These are phyloP conservation scores for Heliconius ismenius DNA, from an alignment of 2,888 invertebrate genomes.

Conservation along the genomic window DNA sequence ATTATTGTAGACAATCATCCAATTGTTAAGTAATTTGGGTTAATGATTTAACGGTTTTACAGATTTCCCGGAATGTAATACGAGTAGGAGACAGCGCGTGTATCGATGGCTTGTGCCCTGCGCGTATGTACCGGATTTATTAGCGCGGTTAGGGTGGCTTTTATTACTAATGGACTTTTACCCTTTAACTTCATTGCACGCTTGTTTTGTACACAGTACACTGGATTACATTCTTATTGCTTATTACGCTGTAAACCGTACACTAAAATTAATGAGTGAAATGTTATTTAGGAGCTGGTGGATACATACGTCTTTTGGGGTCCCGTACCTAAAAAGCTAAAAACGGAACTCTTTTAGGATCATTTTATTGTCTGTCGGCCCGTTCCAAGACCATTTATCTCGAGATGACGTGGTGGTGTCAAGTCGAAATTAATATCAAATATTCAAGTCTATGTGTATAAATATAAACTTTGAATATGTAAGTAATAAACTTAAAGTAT, in stretches of 20 bases:
- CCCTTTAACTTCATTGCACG: constrained; percentile 55
- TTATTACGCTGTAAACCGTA: neutral
- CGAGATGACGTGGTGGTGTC: no score
- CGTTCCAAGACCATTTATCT: no score
- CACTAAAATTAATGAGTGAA: neutral
- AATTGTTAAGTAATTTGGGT: constrained; percentile 62
- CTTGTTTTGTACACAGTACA: constrained; percentile 44
- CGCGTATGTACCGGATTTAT: constrained; percentile 57
- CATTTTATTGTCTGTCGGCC: no score
- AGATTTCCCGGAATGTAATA: constrained; percentile 58
- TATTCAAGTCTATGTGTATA: no score
- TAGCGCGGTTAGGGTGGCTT: constrained; percentile 62
- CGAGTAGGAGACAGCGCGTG: constrained; percentile 53
- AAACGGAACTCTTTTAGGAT: no score
- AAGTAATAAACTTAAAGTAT: no score
- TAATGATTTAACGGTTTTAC: constrained; percentile 72
- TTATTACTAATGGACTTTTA: constrained; percentile 66
- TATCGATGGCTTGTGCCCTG: constrained; percentile 41
- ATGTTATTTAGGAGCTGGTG: no score
- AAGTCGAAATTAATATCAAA: no score
- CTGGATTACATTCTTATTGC: constrained; percentile 17
- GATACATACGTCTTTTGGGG: no score
- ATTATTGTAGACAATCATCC: constrained; percentile 44
- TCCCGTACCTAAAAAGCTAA: no score
- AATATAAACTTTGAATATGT: no score